Base-by-base conservation (phyloP, 2,888 invertebrate species). In the Strigamia transsilvanica region DNA sequence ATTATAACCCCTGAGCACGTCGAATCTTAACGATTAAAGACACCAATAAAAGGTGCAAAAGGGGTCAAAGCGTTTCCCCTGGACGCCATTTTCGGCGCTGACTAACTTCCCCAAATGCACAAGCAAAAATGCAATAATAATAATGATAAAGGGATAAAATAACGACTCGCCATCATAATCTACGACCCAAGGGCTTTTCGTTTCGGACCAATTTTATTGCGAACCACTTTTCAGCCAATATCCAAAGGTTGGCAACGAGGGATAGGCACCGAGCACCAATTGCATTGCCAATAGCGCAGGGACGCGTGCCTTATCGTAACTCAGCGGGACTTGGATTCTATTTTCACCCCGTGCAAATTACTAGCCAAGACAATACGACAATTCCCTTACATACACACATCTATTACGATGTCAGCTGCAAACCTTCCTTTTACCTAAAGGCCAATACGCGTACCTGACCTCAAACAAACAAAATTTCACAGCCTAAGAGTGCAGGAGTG, bases 341-440 rank as follows among this genome's bases (percentile, higher is more conserved):
- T 73, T 73, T 73, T 73, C 73, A 73, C 73, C 73, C 73, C 73
- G 73, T 73, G 73, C 73, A 73, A 73, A 73, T 73, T 73, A 73
- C 73, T 27, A n/a, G 10, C 23, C 10, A 2, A 73, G 73, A 73
- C 73, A 27, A 73, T 73, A 73, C 32, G 73, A 73, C 73, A 32
- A 73, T 73, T 73, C 32, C 73, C 32, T 27, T 73, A 21, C 61
- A 66, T 18, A 27, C 73, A 73, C 13, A 73, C 32, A 73, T 27
- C 73, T 32, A 73, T 73, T 73, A 73, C 13, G 73, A 12, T 15
- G 9, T 27, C 23, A 32, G 23, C 73, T 73, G 23, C 73, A 27
- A 56, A 56, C 15, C 9, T 56, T 18, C 56, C 7, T 56, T 56
- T 56, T 18, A 73, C 23, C 73, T 2, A 27, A 66, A 66, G 46